Percentiles rank a stretch among this genome's conserved stretches.
These are phyloP conservation scores for Auanema freiburgensis DNA, from an alignment of 2,888 invertebrate species.

Conservation along the genomic window DNA sequence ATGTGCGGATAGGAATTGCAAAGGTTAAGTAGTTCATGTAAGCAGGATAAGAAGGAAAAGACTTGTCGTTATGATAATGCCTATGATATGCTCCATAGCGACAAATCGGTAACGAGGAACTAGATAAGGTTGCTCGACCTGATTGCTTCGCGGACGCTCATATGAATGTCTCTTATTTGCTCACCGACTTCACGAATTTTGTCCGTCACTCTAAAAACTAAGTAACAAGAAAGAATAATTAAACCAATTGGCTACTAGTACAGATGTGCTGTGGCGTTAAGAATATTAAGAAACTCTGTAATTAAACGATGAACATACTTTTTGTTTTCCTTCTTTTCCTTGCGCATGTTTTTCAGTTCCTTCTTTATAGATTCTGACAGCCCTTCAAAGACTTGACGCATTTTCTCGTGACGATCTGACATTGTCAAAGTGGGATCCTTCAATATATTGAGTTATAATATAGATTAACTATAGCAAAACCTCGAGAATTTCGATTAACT, in stretches of 20 bases:
- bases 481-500: too few relatives aligned
- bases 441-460: not conserved
- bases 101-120: too few relatives aligned
- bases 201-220: slow-evolving; percentile 1
- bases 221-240: not conserved
- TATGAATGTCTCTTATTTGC: slow-evolving; percentile 2
- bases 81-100: too few relatives aligned
- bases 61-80: too few relatives aligned
- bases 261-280: too few relatives aligned
- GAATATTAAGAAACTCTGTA: too few relatives aligned
- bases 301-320: too few relatives aligned
- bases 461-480: too few relatives aligned
- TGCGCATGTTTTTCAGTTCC: not conserved
- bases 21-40: too few relatives aligned
- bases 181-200: slow-evolving; percentile 2
- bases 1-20: too few relatives aligned
- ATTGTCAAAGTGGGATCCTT: not conserved
- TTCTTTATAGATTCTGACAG: slow-evolving; percentile 2
- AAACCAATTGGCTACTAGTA: not conserved
- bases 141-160: slow-evolving; percentile 1
- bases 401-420: not conserved
- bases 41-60: too few relatives aligned
- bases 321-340: slow-evolving; percentile 3
- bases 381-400: not conserved
- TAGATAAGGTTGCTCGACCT: slow-evolving; percentile 1